A percentile compares a stretch with the other conserved stretches of the same genome.
phyloP scores from a whole-genome alignment of 2,797 vertebrate genomes.

The Mico argentatus region DNA sequence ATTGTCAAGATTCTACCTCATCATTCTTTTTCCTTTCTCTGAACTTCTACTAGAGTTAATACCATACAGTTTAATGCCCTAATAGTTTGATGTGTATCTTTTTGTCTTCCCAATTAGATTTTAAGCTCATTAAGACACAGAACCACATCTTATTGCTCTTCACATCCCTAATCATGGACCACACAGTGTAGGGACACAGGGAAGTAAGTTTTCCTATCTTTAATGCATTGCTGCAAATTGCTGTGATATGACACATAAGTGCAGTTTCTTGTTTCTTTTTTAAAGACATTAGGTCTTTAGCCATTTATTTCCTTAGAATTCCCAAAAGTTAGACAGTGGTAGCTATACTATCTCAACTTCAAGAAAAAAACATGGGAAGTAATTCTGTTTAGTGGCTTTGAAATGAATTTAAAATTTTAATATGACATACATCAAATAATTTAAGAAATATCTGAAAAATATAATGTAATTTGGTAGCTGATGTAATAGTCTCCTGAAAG shows the following conservation, averaged over 20 bases:
- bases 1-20: neutral
- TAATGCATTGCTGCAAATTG: neutral
- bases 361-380: neutral
- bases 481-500: neutral
- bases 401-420: neutral
- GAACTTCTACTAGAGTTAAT: neutral
- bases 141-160: neutral
- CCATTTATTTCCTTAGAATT: neutral
- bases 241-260: neutral
- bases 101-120: neutral
- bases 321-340: neutral
- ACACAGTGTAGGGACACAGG: neutral
- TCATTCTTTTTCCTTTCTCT: neutral
- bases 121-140: neutral
- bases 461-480: neutral
- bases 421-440: conserved; percentile 17
- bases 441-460: neutral
- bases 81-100: neutral
- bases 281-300: neutral
- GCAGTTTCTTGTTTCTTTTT: neutral
- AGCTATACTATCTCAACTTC: neutral
- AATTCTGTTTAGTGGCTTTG: conserved; percentile 4
- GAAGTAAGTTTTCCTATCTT: neutral
- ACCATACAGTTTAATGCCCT: neutral
- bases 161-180: neutral